Percentiles rank a stretch among this genome's conserved stretches.
phyloP scores from a whole-genome alignment of 2,888 invertebrate genomes.

The Sminthurides aquaticus region DNA sequence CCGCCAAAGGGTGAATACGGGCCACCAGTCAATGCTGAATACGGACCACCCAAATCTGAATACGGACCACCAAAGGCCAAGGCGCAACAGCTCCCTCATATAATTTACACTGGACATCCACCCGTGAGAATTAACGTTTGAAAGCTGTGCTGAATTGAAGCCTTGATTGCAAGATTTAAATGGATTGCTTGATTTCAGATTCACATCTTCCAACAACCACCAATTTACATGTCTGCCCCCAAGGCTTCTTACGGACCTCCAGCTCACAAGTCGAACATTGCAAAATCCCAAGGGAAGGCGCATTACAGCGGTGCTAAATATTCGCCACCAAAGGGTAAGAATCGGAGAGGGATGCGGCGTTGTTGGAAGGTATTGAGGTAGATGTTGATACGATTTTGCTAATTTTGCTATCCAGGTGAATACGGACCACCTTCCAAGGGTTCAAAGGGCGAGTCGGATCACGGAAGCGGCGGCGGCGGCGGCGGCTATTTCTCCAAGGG shows the following conservation, averaged over 20 bases:
- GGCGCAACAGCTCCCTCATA: conserved; percentile 43
- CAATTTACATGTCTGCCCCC: conserved; percentile 35
- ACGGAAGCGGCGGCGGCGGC: neutral
- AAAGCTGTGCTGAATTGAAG: too few relatives aligned
- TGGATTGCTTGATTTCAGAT: conserved; percentile 40
- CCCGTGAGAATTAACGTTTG: conserved; percentile 5
- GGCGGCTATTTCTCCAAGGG: conserved; percentile 2
- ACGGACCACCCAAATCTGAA: conserved; percentile 12
- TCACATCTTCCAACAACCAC: conserved; percentile 46
- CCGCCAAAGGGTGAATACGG: conserved; percentile 29
- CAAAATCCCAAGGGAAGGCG: neutral
- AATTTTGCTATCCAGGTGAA: neutral
- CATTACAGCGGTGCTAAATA: neutral
- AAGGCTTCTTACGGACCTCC: conserved; percentile 22
- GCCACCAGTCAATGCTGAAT: neutral
- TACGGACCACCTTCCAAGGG: conserved; percentile 25
- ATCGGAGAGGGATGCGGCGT: too few relatives aligned
- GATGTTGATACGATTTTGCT: neutral
- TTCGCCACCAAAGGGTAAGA: conserved; percentile 10
- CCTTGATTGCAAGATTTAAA: neutral
- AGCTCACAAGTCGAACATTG: neutral
- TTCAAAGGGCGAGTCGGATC: conserved; percentile 7
- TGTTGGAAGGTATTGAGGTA: too few relatives aligned
- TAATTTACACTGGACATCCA: conserved; percentile 45
- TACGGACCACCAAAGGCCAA: conserved; percentile 17